phyloP scores from a whole-genome alignment of 2,797 vertebrate genomes.

The Pipistrellus nathusii region DNA sequence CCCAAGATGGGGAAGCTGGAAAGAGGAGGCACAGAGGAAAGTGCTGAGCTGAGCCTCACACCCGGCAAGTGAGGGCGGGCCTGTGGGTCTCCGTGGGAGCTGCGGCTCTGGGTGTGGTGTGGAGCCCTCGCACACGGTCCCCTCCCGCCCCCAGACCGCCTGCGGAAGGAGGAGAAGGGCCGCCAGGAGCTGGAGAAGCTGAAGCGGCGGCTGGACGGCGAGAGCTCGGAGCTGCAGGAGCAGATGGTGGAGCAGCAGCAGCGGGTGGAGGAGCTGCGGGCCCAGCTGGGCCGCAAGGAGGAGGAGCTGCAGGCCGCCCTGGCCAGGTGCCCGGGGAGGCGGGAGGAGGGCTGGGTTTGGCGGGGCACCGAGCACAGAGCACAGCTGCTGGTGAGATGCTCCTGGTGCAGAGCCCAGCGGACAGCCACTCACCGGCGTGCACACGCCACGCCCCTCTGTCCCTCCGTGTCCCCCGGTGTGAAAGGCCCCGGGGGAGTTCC shows the following conservation, averaged over 20 bases:
- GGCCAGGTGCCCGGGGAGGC: constrained; percentile 85
- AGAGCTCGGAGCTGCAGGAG: constrained; percentile 93
- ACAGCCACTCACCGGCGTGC: neutral
- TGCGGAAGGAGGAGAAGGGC: constrained; percentile 95
- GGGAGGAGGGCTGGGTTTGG: fast-evolving
- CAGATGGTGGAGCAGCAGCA: constrained; percentile 93
- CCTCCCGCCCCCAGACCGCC: constrained; percentile 88
- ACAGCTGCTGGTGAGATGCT: neutral
- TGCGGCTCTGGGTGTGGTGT: neutral
- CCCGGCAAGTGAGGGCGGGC: fast-evolving
- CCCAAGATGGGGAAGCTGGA: neutral
- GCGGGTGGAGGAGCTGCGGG: constrained; percentile 90
- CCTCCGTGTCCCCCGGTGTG: neutral
- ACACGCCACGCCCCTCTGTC: fast-evolving
- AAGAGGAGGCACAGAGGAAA: neutral
- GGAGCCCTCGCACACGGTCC: fast-evolving
- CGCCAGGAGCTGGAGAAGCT: constrained; percentile 95
- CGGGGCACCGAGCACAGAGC: fast-evolving
- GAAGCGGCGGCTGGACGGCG: constrained; percentile 93
- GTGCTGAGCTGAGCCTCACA: neutral
- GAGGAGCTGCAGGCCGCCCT: constrained; percentile 94
- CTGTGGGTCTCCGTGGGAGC: neutral
- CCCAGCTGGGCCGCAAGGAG: constrained; percentile 92
- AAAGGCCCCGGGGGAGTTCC: neutral
- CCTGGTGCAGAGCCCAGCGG: neutral